Base-by-base conservation (phyloP, 2,888 invertebrate genomes). In the Chalcis sispes region DNA sequence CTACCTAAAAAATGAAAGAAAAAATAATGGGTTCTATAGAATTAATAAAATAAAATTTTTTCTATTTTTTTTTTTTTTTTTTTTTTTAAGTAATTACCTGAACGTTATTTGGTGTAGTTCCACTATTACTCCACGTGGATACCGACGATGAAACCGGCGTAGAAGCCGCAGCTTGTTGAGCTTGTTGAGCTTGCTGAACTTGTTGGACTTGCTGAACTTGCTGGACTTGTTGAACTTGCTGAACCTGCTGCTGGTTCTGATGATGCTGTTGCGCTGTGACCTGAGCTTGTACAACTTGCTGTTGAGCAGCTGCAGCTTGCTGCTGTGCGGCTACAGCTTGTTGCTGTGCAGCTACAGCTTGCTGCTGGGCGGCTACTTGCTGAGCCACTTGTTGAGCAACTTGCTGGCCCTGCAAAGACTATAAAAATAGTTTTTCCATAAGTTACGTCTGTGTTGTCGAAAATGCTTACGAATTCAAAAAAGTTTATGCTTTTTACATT, bases 51-150 rank as follows among this genome's bases (percentile, higher is more conserved):
- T 32, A 32, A 32, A 3, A 32, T 5, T 8, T 32, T 32, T 32
- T 32, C 32, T 3, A 32, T 32, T 8, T 32, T 32, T 32, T 32
- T 32, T 32, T 8, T 32, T 32, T 32, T 3, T 5, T 8, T 5
- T 32, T 32, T 32, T 32, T 32, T 40, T 25, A 61, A 48, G 25
- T 2, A 75, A 32, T 79, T 81, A 87, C 89, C 83, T 89, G 89
- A 54, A 89, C 88, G 50, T 88, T 89, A 71, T 83, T 86, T 4
- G 86, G 86, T 2, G 89, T 86, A 32, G 83, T 82, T n/a, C 85
- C 87, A 32, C 86, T 86, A 15, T 88, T 87, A 42, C 83, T 88
- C 87, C 87, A 89, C 25, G 86, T 87, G 0, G 87, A 83, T 20
- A 83, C 84, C 0, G 86, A 88, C 36, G 83, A 89, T 1, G 85